These are phyloP conservation scores for Sesamia nonagrioides DNA, from an alignment of 1,140 invertebrate species.

Conservation along the genomic window DNA sequence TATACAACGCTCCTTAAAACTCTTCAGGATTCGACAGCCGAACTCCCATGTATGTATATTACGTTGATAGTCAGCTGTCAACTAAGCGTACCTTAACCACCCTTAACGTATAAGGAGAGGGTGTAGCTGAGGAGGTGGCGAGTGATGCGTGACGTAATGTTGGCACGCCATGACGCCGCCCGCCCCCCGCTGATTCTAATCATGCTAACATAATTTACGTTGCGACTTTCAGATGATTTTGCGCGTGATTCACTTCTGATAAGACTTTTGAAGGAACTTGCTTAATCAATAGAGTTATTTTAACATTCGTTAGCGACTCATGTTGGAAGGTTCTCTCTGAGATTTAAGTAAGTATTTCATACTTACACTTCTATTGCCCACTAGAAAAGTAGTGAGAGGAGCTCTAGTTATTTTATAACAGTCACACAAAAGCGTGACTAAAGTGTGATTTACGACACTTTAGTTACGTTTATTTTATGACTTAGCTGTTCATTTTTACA, in stretches of 20 bases:
- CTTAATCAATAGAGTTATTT: neutral
- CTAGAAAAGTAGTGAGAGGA: too few relatives aligned
- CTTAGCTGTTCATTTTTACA: too few relatives aligned
- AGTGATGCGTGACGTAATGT: slow-evolving; percentile 70
- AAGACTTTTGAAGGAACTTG: slow-evolving; percentile 52
- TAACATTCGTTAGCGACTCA: neutral
- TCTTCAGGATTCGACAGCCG: too few relatives aligned
- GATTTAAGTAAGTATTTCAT: neutral
- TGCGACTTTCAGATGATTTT: slow-evolving; percentile 55
- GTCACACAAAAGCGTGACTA: too few relatives aligned
- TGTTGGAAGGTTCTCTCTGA: neutral
- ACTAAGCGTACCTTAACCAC: too few relatives aligned
- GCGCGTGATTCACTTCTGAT: slow-evolving; percentile 49
- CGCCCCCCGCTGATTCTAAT: slow-evolving; percentile 66
- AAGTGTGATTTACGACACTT: too few relatives aligned
- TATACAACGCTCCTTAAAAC: too few relatives aligned
- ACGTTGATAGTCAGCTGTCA: too few relatives aligned
- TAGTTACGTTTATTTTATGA: too few relatives aligned
- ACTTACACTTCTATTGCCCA: neutral
- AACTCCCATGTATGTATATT: too few relatives aligned
- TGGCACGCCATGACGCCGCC: slow-evolving; percentile 58
- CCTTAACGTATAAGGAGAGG: neutral
- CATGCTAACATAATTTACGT: slow-evolving; percentile 65
- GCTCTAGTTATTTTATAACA: too few relatives aligned
- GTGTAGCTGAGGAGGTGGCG: slow-evolving; percentile 9